Evolutionary conservation across 2,113 vertebrate species (phyloP), one percentile per base, ranked within the genome.

Genomic region (Psittacula cyanocephala): DNA sequence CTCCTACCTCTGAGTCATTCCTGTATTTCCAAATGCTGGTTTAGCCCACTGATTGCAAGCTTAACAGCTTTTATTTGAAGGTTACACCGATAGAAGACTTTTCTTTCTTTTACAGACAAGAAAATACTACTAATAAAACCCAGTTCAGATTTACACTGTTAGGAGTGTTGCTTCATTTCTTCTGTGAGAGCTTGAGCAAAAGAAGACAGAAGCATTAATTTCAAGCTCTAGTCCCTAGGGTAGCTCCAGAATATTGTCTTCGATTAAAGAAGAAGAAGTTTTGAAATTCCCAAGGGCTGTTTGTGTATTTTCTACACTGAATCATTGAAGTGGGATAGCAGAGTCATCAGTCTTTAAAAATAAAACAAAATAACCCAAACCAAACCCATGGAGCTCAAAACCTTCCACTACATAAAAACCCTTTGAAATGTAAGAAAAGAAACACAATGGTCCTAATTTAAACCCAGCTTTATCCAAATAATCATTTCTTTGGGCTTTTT

Each of bases 221-320:
- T 95, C 57, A 88, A 74, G 80, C 59, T 82, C 46, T 84, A 68
- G 37, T 82, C 94, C 53, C 9, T n/a, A 87, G 69, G 74, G 62
- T 59, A 90, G 74, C 65, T 87, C 20, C 28, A 78, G 89, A 96
- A 86, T 94, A 89, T 89, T 95, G 52, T 81, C 80, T 97, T 94
- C 41, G 2, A 70, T 86, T 94, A 81, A 91, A 89, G 63, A 78
- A 84, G 47, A 70, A 91, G 60, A 82, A 47, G 10, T 25, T 75
- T n/a, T 75, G 13, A 79, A 86, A 96, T 91, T 96, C 83, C 20
- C 46, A 81, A 41, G 33, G 55, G 89, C 74, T 60, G 44, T 44
- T 81, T 53, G 53, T 81, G 14, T 76, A 25, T n/a, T 90, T 94
- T 89, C 82, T 82, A 18, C 39, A 68, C 76, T 86, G 53, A 79